A percentile compares a stretch with the other conserved stretches of the same genome.
Evolutionary conservation across 2,113 vertebrate species (phyloP).

Genomic region (Calidris pugnax): DNA sequence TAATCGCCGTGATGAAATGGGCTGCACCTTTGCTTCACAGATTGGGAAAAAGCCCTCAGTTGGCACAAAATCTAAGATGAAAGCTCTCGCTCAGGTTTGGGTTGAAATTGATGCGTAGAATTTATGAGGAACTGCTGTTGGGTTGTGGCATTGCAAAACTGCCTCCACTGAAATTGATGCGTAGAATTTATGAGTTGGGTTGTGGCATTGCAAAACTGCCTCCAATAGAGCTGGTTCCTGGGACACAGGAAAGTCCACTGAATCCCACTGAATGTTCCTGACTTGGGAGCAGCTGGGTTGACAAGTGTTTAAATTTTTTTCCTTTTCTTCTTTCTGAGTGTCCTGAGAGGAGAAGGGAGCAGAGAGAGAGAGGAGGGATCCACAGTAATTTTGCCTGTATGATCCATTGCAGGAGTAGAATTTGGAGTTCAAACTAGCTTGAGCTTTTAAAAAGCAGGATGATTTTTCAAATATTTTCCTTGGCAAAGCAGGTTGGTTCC

Average conservation of each 20-base stretch:
- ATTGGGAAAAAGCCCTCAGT: background rate
- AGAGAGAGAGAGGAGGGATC: background rate
- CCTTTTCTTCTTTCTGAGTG: background rate
- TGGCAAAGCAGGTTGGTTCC: background rate
- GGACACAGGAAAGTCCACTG: background rate
- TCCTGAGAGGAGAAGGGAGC: background rate
- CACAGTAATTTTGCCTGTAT: background rate
- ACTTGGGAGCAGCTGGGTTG: background rate
- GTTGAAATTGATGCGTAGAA: background rate
- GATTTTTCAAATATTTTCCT: background rate
- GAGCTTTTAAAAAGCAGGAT: background rate
- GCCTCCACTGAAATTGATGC: rapidly evolving
- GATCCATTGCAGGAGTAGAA: background rate
- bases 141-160: background rate
- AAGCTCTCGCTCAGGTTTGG: background rate
- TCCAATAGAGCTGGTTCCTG: background rate
- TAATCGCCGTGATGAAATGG: background rate
- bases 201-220: background rate
- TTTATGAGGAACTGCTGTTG: background rate
- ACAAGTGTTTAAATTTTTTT: background rate
- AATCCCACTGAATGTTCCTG: background rate
- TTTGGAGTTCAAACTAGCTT: background rate
- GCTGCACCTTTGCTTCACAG: background rate
- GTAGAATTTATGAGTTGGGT: background rate
- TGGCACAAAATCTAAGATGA: background rate